phyloP scores from a whole-genome alignment of 1,140 invertebrate species.

The Macrocentrus cingulum region DNA sequence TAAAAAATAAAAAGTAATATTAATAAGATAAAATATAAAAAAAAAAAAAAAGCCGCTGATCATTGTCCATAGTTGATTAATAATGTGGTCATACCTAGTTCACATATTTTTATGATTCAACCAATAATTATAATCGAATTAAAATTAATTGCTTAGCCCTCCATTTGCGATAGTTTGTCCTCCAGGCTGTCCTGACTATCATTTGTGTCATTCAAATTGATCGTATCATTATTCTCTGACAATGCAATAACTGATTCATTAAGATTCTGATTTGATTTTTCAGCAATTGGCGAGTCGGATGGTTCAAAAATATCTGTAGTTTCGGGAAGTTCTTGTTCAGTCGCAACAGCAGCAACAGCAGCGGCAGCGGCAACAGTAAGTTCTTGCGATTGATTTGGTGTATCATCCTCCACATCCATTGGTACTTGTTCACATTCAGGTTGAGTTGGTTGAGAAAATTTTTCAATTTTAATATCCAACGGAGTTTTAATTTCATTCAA shows the following conservation, averaged over 20 bases:
- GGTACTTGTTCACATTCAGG: constrained; percentile 20
- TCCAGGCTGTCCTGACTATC: constrained; percentile 56
- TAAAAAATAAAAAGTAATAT: too few relatives aligned
- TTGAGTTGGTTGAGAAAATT: background rate
- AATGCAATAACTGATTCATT: constrained; percentile 45
- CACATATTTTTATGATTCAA: too few relatives aligned
- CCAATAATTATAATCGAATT: too few relatives aligned
- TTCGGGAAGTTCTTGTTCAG: constrained; percentile 38
- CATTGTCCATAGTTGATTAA: too few relatives aligned
- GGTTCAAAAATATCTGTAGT: constrained; percentile 47
- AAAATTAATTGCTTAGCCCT: constrained; percentile 43
- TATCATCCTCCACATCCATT: constrained; percentile 16
- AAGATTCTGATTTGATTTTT: constrained; percentile 31
- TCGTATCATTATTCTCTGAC: constrained; percentile 37
- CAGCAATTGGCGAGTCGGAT: constrained; percentile 28
- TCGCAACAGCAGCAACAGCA: constrained; percentile 23
- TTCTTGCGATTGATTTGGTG: constrained; percentile 26
- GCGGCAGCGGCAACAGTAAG: constrained; percentile 25
- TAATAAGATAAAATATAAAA: too few relatives aligned
- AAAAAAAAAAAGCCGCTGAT: too few relatives aligned
- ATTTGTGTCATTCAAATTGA: constrained; percentile 49
- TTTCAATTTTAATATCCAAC: constrained; percentile 3
- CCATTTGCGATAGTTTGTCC: constrained; percentile 55
- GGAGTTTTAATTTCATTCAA: constrained; percentile 3
- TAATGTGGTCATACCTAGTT: too few relatives aligned